Evolutionary conservation across 64 coral and sea anemone species (phyloP).

Genomic region (Cladopsammia gracilis): DNA sequence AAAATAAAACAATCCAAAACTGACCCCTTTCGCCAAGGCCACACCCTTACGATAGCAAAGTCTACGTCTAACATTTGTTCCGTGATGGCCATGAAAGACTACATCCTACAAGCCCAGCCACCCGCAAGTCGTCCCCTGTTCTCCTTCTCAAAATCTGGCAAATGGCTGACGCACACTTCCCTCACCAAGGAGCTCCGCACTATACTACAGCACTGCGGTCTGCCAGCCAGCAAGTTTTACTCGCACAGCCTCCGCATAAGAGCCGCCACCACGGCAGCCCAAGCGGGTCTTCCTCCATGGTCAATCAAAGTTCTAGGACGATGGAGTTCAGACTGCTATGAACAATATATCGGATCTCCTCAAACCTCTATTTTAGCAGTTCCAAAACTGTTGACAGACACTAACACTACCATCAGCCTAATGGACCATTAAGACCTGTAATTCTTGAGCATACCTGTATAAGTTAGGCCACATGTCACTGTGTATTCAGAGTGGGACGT

Average conservation of each 20-base stretch:
- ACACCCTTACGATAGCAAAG: slow-evolving; percentile 32
- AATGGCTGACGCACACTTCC: slow-evolving; percentile 20
- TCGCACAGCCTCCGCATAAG: slow-evolving; percentile 45
- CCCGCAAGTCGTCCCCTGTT: slow-evolving; percentile 4
- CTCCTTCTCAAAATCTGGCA: slow-evolving; percentile 6
- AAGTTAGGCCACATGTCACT: no score
- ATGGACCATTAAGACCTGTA: no score
- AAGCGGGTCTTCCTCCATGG: slow-evolving; percentile 18
- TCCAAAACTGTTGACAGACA: neutral
- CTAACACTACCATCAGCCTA: neutral
- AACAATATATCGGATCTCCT: slow-evolving; percentile 55
- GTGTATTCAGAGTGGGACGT: no score
- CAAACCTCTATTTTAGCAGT: neutral
- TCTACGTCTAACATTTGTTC: slow-evolving; percentile 41
- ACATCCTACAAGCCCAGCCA: neutral
- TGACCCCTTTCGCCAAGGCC: slow-evolving; percentile 42
- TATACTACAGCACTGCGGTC: slow-evolving; percentile 16
- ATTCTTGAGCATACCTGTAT: no score
- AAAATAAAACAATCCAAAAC: slow-evolving; percentile 60
- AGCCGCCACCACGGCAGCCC: slow-evolving; percentile 40
- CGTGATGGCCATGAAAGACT: slow-evolving; percentile 23
- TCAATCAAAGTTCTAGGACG: slow-evolving; percentile 29
- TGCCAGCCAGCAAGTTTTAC: slow-evolving; percentile 1
- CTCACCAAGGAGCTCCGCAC: slow-evolving; percentile 32
- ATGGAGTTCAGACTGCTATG: slow-evolving; percentile 52